Evolutionary conservation across 2,113 vertebrate genomes (phyloP).

Genomic region (Leucopsar rothschildi): DNA sequence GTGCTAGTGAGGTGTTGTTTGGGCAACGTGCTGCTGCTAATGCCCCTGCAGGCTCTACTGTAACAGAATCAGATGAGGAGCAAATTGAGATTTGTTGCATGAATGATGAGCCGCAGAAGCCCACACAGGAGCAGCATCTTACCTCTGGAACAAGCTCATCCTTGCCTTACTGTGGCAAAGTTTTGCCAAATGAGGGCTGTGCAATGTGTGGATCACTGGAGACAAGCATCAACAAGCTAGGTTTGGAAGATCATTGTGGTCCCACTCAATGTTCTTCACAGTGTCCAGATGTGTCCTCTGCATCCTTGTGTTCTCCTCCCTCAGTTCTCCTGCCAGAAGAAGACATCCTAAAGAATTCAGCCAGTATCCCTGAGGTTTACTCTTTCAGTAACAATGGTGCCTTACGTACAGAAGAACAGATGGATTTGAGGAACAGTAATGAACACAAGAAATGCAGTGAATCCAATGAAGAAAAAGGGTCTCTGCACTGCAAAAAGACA

Average conservation of each 20-base stretch:
- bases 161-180: background rate
- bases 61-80: slow-evolving; percentile 80
- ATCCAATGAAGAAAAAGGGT: background rate
- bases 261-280: background rate
- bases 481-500: background rate
- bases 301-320: background rate
- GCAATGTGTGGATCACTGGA: background rate
- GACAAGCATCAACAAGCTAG: background rate
- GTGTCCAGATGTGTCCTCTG: background rate
- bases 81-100: slow-evolving; percentile 81
- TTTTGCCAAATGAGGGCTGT: background rate
- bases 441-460: background rate
- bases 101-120: fast-evolving
- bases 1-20: background rate
- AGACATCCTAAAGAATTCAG: slow-evolving; percentile 13
- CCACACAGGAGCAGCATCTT: background rate
- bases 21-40: background rate
- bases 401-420: background rate
- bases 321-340: background rate
- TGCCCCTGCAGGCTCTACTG: background rate
- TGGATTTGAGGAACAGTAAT: background rate
- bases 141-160: background rate
- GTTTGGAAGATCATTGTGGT: background rate
- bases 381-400: slow-evolving; percentile 37
- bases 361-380: background rate